Evolutionary conservation across 2,888 invertebrate species (phyloP), one percentile per base, ranked within the genome.

Genomic region (Nycteola revayana): DNA sequence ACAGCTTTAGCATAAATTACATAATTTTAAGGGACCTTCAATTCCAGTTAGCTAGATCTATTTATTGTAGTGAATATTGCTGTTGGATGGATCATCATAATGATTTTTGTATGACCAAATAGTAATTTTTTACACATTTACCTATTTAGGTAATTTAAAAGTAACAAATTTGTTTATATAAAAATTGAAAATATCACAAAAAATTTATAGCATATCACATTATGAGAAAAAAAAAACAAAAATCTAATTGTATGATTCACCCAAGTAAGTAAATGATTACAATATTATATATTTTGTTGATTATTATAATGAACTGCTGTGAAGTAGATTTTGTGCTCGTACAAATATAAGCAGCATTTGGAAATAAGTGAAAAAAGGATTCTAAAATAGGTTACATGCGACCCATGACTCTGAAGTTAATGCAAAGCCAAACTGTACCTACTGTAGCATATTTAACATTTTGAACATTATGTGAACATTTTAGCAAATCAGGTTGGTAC

Each of bases 11-110:
- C 63, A 76, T 80, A 76, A 79, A 77, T 75, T 83, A 83, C 78
- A 82, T 88, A 88, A 85, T 87, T 86, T 80, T 87, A 87, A 87
- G 88, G 88, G 87, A 87, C 88, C 87, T 87, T 85, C 75, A 87
- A 86, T 87, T 87, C 87, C 87, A 86, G 73, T 86, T 87, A 87
- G 86, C 76, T 87, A 86, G 84, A 81, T 85, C 81, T 85, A 86
- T 82, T 79, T 84, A 85, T 83, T 85, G 85, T 88, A 87, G 84
- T 77, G 55, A 74, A 76, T 76, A 78, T 75, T 71, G 67, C 78
- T 70, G 41, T 75, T 75, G 76, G 82, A 71, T 79, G 84, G 77
- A 82, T 82, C 83, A 74, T 68, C 61, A 54, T 58, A 64, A 59
- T 57, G 72, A 68, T 76, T 81, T 81, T 81, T 80, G 75, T 75